Evolutionary conservation across 2,113 vertebrate genomes (phyloP).

Genomic region (Strix aluco): DNA sequence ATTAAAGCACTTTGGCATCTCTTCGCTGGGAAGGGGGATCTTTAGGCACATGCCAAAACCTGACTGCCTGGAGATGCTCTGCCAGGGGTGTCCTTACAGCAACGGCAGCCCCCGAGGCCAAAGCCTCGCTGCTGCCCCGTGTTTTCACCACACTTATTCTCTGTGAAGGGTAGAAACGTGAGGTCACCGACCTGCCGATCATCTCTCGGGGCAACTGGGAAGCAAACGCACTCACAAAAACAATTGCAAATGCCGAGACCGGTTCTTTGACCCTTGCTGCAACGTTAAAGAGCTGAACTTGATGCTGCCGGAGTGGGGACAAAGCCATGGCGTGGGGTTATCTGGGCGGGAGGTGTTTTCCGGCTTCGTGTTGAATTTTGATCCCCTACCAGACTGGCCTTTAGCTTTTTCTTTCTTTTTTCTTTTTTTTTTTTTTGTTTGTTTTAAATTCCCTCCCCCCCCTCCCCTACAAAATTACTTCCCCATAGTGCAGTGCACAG

Average conservation of each 20-base stretch:
- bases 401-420: neutral
- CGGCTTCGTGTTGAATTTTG: neutral
- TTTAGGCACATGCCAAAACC: neutral
- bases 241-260: fast-evolving
- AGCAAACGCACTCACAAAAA: neutral
- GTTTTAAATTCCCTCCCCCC: neutral
- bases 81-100: neutral
- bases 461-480: neutral
- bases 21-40: neutral
- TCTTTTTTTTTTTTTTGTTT: no score
- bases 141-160: fast-evolving
- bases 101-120: neutral
- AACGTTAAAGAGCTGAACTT: neutral
- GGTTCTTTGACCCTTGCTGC: neutral
- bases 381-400: neutral
- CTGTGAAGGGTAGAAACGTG: neutral
- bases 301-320: neutral
- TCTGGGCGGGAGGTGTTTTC: neutral
- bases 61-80: neutral
- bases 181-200: neutral
- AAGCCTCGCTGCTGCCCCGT: neutral
- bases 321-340: neutral
- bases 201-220: neutral
- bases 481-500: constrained; percentile 42
- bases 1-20: constrained; percentile 58